Conservation (phyloP, 2,113 vertebrate species). For the Mesoclemmys tuberculata region DNA sequence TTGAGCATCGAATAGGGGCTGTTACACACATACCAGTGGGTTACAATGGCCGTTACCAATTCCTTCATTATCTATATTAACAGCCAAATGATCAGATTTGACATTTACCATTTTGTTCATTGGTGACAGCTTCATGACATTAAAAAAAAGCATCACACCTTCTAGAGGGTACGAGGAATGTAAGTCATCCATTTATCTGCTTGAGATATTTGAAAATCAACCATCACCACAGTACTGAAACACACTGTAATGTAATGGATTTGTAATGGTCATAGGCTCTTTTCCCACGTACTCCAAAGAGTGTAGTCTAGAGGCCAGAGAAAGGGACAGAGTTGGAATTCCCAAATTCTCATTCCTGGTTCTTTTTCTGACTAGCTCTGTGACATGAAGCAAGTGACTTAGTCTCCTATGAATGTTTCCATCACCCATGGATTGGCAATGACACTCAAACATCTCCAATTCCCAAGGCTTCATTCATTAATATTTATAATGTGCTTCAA, state of each 20-base stretch:
- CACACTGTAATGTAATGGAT: not conserved
- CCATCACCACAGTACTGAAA: not conserved
- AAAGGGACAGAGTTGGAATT: not conserved
- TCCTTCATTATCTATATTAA: accelerated
- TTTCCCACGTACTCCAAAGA: not conserved
- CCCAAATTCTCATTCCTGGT: too few relatives aligned
- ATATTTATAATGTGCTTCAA: accelerated
- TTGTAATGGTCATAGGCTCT: not conserved
- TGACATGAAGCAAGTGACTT: accelerated
- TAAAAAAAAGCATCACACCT: not conserved
- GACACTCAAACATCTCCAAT: not conserved
- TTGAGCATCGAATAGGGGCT: not conserved
- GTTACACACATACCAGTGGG: not conserved
- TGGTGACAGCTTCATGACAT: not conserved
- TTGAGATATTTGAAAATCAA: not conserved
- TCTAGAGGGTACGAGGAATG: not conserved
- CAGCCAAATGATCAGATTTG: not conserved
- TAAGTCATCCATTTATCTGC: not conserved
- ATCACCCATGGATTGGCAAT: accelerated
- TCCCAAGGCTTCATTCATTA: not conserved
- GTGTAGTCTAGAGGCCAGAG: not conserved
- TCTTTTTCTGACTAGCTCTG: not conserved
- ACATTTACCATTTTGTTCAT: not conserved
- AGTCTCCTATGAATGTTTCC: not conserved
- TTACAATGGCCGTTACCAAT: accelerated